These are phyloP conservation scores for Pogonognathellus flavescens DNA, from an alignment of 1,140 invertebrate genomes.

Conservation along the genomic window DNA sequence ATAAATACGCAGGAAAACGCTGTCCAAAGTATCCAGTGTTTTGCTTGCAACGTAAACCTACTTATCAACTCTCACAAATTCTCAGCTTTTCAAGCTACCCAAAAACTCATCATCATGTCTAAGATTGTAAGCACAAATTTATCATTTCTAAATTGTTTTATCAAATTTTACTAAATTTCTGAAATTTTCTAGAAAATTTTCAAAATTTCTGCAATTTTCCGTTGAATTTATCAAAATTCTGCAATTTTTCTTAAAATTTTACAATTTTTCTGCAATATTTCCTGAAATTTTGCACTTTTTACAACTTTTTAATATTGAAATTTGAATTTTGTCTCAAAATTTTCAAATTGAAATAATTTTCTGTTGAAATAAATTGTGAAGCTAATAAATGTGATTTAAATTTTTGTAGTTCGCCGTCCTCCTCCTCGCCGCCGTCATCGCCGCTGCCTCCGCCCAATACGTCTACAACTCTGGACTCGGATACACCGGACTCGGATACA, in stretches of 20 bases:
- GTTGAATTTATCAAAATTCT: neutral
- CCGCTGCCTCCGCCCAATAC: neutral
- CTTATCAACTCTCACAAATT: neutral
- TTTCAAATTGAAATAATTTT: too few relatives aligned
- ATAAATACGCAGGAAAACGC: neutral
- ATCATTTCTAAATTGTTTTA: too few relatives aligned
- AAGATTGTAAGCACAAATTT: neutral
- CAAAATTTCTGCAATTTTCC: too few relatives aligned
- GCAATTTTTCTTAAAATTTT: neutral
- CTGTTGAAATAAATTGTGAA: too few relatives aligned
- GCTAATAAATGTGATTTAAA: too few relatives aligned
- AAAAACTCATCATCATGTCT: conserved; percentile 19
- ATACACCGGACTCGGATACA: conserved; percentile 3
- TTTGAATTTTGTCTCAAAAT: too few relatives aligned
- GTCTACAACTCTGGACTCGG: neutral
- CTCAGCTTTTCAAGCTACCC: neutral
- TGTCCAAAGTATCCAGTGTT: neutral
- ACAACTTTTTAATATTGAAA: too few relatives aligned
- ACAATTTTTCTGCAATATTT: too few relatives aligned
- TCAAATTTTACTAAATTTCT: neutral
- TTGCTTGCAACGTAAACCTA: neutral
- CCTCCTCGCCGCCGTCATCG: neutral
- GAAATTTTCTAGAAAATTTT: neutral
- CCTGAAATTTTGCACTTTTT: neutral
- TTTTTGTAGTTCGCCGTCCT: neutral